Evolutionary conservation across 2,797 vertebrate species (phyloP).

Genomic region (Pogonophryne albipinna): DNA sequence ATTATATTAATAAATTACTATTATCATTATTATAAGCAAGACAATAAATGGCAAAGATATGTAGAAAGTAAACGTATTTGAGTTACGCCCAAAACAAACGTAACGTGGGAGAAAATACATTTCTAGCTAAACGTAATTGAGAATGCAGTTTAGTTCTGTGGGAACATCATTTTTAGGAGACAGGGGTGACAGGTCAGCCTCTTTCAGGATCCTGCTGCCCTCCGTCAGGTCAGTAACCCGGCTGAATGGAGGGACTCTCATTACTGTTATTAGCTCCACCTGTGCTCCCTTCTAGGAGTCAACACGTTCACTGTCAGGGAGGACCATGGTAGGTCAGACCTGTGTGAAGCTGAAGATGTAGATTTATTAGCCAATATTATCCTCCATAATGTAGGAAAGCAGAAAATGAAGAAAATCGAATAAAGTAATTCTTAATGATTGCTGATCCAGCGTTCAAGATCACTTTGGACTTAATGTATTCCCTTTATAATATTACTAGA

Average conservation of each 20-base stretch:
- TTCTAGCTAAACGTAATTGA: too few species aligned
- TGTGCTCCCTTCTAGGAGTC: not conserved
- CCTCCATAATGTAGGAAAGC: too few species aligned
- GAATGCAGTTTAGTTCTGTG: too few species aligned
- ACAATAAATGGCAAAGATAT: too few species aligned
- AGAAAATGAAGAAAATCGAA: not conserved
- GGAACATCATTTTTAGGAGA: too few species aligned
- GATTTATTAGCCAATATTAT: not conserved
- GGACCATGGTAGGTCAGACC: too few species aligned
- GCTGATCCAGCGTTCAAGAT: not conserved
- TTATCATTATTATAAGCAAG: too few species aligned
- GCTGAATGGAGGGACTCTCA: conserved; percentile 1
- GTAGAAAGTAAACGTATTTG: too few species aligned
- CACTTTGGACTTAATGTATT: not conserved
- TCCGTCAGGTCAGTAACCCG: conserved; percentile 1
- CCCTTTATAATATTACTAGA: not conserved
- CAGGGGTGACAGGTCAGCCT: not conserved
- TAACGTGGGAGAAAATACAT: too few species aligned
- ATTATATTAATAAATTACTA: too few species aligned
- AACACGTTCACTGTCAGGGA: conserved; percentile 1
- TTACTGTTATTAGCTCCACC: conserved; percentile 19
- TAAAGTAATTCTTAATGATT: not conserved
- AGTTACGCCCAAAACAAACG: too few species aligned
- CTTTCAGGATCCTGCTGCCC: conserved; percentile 1
- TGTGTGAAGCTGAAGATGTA: not conserved